Evolutionary conservation across 2,113 vertebrate species (phyloP).

Genomic region (Triplophysa siluroides): DNA sequence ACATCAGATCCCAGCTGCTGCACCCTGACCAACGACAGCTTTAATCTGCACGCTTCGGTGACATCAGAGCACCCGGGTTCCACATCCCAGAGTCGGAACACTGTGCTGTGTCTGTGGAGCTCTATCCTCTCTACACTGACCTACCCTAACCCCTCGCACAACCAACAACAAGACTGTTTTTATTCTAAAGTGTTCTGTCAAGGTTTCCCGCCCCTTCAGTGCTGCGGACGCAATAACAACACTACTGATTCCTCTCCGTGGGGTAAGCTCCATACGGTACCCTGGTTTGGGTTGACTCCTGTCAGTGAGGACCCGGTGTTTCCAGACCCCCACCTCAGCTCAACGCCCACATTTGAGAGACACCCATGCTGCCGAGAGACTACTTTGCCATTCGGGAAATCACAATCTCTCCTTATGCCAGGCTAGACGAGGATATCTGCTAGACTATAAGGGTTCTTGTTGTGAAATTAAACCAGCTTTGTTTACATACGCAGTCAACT

Average conservation of each 20-base stretch:
- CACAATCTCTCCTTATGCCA: constrained; percentile 69
- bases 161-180: constrained; percentile 55
- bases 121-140: constrained; percentile 79
- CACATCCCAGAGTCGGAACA: constrained; percentile 55
- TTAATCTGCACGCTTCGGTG: constrained; percentile 7
- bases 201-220: constrained; percentile 65
- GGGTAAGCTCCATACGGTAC: neutral
- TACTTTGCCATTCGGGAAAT: constrained; percentile 63
- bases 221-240: constrained; percentile 76
- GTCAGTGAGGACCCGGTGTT: constrained; percentile 47
- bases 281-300: constrained; percentile 47
- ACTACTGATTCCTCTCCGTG: neutral
- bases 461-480: constrained; percentile 36
- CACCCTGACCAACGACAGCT: constrained; percentile 51
- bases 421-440: constrained; percentile 58
- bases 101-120: constrained; percentile 81
- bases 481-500: constrained; percentile 17
- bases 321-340: constrained; percentile 53
- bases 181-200: constrained; percentile 57
- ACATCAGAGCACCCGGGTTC: constrained; percentile 21
- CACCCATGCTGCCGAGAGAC: constrained; percentile 59
- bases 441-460: neutral
- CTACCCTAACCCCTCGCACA: constrained; percentile 60
- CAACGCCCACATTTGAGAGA: constrained; percentile 53
- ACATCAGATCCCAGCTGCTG: constrained; percentile 53